phyloP scores from a whole-genome alignment of 2,797 vertebrate species.

The Scolopax rusticola region DNA sequence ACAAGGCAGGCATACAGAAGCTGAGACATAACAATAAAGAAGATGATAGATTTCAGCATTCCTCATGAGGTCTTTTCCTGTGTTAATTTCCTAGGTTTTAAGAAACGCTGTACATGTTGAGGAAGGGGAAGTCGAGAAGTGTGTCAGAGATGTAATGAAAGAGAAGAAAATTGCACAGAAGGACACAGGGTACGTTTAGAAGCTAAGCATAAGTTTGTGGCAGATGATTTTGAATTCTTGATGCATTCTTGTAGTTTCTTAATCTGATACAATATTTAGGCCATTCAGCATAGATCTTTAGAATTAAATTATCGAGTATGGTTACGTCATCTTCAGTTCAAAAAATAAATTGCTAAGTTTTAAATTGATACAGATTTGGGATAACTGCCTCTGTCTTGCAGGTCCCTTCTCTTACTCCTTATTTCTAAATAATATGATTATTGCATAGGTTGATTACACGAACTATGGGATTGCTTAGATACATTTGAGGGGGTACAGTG shows the following conservation, averaged over 20 bases:
- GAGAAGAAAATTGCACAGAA: slow-evolving; percentile 88
- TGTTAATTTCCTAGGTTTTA: slow-evolving; percentile 82
- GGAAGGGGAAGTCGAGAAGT: slow-evolving; percentile 82
- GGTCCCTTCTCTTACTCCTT: neutral
- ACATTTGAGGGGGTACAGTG: neutral
- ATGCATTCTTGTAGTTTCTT: neutral
- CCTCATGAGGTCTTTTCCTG: neutral
- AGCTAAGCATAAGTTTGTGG: neutral
- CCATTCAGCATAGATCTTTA: neutral
- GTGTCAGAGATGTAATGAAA: slow-evolving; percentile 86
- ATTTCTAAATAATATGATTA: neutral
- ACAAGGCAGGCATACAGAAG: neutral
- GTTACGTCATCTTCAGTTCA: neutral
- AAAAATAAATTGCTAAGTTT: neutral
- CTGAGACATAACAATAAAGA: neutral
- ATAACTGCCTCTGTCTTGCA: neutral
- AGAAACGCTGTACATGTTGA: slow-evolving; percentile 80
- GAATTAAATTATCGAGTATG: neutral
- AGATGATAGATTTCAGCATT: neutral
- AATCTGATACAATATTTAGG: neutral
- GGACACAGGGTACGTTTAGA: slow-evolving; percentile 83
- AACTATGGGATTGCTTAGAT: neutral
- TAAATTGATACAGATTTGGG: neutral
- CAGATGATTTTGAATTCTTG: neutral
- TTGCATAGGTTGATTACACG: neutral